Evolutionary conservation across 2,797 vertebrate species (phyloP).

Genomic region (Chiloscyllium punctatum): DNA sequence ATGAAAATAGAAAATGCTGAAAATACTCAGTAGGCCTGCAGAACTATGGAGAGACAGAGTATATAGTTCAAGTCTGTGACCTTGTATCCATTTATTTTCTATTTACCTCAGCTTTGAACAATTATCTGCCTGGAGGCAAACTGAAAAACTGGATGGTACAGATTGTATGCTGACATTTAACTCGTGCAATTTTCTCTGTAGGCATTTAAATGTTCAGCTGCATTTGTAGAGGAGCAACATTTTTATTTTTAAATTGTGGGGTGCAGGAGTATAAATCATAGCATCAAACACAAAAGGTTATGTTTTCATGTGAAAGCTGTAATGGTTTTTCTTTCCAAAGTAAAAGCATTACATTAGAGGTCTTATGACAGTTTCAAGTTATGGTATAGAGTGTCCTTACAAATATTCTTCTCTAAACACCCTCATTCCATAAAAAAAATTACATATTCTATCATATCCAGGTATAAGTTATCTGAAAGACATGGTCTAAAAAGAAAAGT

Average conservation of each 20-base stretch:
- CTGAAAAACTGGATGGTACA: background rate
- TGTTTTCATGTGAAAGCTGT: background rate
- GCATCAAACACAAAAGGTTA: background rate
- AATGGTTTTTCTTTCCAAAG: too few species aligned
- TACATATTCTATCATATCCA: too few species aligned
- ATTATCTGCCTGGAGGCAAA: background rate
- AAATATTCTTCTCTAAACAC: too few species aligned
- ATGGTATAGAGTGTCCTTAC: too few species aligned
- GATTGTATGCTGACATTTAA: background rate
- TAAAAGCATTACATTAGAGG: too few species aligned
- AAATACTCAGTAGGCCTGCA: background rate
- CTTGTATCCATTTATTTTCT: too few species aligned
- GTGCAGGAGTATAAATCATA: background rate
- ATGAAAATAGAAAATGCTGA: background rate
- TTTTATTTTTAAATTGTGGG: background rate
- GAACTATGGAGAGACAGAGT: background rate
- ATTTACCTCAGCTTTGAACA: background rate
- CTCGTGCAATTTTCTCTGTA: background rate
- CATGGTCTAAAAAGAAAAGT: too few species aligned
- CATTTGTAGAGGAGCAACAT: background rate
- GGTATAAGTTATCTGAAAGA: too few species aligned
- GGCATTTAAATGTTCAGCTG: background rate
- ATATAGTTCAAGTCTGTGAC: too few species aligned
- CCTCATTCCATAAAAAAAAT: too few species aligned
- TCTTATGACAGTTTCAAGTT: too few species aligned